Evolutionary conservation across 2,113 vertebrate genomes (phyloP), one percentile per base, ranked within the genome.

Genomic region (Struthio camelus): DNA sequence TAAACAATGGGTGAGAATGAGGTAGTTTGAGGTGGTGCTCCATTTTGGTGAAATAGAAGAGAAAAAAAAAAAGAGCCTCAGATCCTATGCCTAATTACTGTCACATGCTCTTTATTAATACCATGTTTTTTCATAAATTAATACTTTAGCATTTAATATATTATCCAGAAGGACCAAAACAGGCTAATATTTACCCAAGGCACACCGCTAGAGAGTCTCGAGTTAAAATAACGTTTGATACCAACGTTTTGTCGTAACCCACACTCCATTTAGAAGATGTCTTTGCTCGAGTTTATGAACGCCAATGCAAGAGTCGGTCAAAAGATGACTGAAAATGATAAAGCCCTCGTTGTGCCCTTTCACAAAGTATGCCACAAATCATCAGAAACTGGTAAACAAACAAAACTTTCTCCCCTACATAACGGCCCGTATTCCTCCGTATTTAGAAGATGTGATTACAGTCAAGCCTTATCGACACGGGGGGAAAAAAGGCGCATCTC

Each of bases 1-100:
- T 87, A 67, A 98, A 98, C 97, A 98, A 98, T 97, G 96, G 96
- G 95, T 91, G 19, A 92, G 88, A 96, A 85, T 40, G 72, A 90
- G 89, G 95, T 80, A 95, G 93, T 88, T 92, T 76, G 94, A 95
- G 95, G 94, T 95, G 79, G 80, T 56, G 76, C 77, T 92, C 93
- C 95, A 93, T 97, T 97, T 88, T 96, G 93, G 65, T 80, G 91
- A 96, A 97, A 96, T 10, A 61, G 59, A 3, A 53, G 70, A 66
- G 50, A 28, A 34, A 95, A 91, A 62, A 91, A 82, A n/a, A 93
- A 15, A 46, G 27, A 54, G 54, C 56, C 56, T 83, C 86, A 83
- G 70, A 95, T 56, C 80, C 92, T 93, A 79, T 30, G 53, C 50
- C 48, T 19, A 77, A 23, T 24, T 73, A 20, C 58, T 30, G 71